A percentile compares a stretch with the other conserved stretches of the same genome.
Conservation (phyloP, 2,888 invertebrate genomes). For the Petrophora chlorosata region DNA sequence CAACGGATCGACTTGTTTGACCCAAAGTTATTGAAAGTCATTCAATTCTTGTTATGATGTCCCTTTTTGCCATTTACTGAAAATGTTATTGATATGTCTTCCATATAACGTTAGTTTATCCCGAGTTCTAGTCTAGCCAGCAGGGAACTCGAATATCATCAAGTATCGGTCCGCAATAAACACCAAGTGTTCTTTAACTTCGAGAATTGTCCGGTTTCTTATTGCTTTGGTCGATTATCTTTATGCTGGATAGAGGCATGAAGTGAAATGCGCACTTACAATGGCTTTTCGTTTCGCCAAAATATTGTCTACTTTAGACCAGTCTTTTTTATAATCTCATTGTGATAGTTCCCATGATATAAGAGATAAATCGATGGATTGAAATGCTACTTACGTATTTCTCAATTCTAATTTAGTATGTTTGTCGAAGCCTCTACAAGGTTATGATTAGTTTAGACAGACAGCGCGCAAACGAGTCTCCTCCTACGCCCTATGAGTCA, state of each 20-base stretch:
- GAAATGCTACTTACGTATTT: no score
- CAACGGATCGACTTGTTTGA: slow-evolving; percentile 33
- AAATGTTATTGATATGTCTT: slow-evolving; percentile 20
- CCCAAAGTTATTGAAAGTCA: slow-evolving; percentile 33
- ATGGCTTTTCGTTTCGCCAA: no score
- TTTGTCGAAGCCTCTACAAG: slow-evolving; percentile 6
- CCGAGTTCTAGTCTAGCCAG: not conserved
- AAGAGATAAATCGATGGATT: no score
- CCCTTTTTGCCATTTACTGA: slow-evolving; percentile 19
- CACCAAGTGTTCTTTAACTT: not conserved
- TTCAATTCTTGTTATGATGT: slow-evolving; percentile 34
- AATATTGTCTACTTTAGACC: no score
- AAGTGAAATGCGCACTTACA: no score
- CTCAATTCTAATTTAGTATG: slow-evolving; percentile 6
- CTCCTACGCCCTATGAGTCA: slow-evolving; percentile 70
- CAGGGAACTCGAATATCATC: slow-evolving; percentile 1
- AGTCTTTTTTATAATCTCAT: no score
- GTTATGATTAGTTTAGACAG: slow-evolving; percentile 23
- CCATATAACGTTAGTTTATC: slow-evolving; percentile 12
- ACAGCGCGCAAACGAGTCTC: slow-evolving; percentile 38
- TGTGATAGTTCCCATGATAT: no score
- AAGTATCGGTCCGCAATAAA: not conserved
- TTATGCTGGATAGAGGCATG: no score
- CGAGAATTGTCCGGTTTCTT: not conserved
- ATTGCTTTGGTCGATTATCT: no score